Evolutionary conservation across 2,113 vertebrate genomes (phyloP).

Genomic region (Rhea pennata): DNA sequence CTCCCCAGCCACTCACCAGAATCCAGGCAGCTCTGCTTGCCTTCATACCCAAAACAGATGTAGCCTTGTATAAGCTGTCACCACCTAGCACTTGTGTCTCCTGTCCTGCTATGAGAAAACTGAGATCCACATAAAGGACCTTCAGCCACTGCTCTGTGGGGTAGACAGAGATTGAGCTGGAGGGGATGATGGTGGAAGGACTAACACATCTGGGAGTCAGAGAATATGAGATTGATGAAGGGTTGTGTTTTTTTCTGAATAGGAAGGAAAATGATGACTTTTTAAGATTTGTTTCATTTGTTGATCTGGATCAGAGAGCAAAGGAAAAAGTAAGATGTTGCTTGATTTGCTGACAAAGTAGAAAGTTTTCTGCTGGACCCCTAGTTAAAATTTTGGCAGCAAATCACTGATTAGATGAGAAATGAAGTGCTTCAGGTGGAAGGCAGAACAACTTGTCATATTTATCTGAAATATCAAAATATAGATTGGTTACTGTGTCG

Average conservation of each 20-base stretch:
- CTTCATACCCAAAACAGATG: background rate
- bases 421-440: slow-evolving; percentile 27
- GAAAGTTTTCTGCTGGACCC: background rate
- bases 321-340: background rate
- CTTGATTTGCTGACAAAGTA: slow-evolving; percentile 14
- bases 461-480: slow-evolving; percentile 30
- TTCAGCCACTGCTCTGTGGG: background rate
- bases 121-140: background rate
- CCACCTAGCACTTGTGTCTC: background rate
- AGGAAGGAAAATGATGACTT: background rate
- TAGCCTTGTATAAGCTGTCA: background rate
- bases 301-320: background rate
- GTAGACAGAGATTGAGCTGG: background rate
- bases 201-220: background rate
- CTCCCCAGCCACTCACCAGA: background rate
- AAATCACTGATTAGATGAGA: slow-evolving; percentile 43
- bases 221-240: background rate
- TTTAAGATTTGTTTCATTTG: background rate
- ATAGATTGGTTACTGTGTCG: background rate
- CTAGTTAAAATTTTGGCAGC: slow-evolving; percentile 30
- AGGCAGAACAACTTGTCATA: slow-evolving; percentile 38
- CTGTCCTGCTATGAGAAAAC: background rate
- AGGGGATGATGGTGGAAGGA: background rate
- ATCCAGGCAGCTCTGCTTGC: background rate
- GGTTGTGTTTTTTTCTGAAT: background rate